A percentile compares a stretch with the other conserved stretches of the same genome.
Conservation (phyloP, 2,797 vertebrate species). For the Xyrichtys novacula region DNA sequence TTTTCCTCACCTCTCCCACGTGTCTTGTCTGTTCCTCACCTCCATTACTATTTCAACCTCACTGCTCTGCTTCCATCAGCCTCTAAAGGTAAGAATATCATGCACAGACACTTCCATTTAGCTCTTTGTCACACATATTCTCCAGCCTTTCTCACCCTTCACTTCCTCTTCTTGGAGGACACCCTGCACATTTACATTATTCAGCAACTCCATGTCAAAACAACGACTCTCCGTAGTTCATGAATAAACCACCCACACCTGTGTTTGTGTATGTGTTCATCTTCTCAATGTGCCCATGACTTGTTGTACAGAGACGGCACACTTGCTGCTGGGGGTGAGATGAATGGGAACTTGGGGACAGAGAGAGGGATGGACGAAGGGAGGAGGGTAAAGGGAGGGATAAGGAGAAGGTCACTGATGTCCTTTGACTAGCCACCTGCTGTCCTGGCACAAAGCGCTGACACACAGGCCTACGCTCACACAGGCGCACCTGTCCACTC, state of each 20-base stretch:
- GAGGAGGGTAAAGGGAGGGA: slow-evolving; percentile 54
- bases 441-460: slow-evolving; percentile 78
- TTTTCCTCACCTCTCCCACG: slow-evolving; percentile 13
- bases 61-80: slow-evolving; percentile 70
- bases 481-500: slow-evolving; percentile 77
- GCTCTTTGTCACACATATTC: slow-evolving; percentile 35
- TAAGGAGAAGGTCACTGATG: slow-evolving; percentile 80
- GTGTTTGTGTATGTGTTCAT: slow-evolving; percentile 53
- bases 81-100: slow-evolving; percentile 83
- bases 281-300: slow-evolving; percentile 40
- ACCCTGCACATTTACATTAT: slow-evolving; percentile 69
- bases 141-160: slow-evolving; percentile 34
- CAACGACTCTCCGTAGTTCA: slow-evolving; percentile 54
- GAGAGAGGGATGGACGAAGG: slow-evolving; percentile 59
- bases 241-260: slow-evolving; percentile 72
- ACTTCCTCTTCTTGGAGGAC: slow-evolving; percentile 49
- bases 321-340: slow-evolving; percentile 37
- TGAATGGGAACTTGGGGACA: slow-evolving; percentile 49
- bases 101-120: slow-evolving; percentile 46
- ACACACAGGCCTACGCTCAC: slow-evolving; percentile 63
- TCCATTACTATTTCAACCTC: slow-evolving; percentile 46
- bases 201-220: slow-evolving; percentile 69
- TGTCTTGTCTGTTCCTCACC: slow-evolving; percentile 6
- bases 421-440: slow-evolving; percentile 81
- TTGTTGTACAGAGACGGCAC: slow-evolving; percentile 43